These are phyloP conservation scores for Euplexia lucipara DNA, from an alignment of 2,888 invertebrate species.

Conservation along the genomic window DNA sequence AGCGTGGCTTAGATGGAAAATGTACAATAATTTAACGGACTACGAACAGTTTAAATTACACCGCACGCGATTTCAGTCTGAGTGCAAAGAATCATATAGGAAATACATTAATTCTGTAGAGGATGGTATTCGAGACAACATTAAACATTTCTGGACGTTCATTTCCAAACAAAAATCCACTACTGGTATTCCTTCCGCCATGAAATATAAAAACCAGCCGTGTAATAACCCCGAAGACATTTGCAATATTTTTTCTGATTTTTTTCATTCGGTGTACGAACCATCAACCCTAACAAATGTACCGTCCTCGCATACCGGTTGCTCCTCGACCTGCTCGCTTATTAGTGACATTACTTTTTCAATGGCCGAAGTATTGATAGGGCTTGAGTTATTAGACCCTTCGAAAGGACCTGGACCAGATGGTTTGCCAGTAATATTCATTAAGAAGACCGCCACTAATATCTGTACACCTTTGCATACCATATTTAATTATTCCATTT, in stretches of 20 bases:
- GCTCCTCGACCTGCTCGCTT: background rate
- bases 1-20: too few species aligned
- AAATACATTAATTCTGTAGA: conserved; percentile 10
- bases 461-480: background rate
- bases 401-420: background rate
- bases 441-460: background rate
- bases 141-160: conserved; percentile 6
- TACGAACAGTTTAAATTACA: too few species aligned
- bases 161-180: conserved; percentile 7
- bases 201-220: too few species aligned
- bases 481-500: background rate
- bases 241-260: too few species aligned
- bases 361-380: background rate
- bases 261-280: background rate
- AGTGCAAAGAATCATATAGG: conserved; percentile 6
- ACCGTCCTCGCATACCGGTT: background rate
- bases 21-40: too few species aligned
- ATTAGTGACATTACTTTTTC: background rate
- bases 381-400: background rate
- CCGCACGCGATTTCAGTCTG: background rate
- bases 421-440: background rate
- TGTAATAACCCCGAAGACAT: too few species aligned
- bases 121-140: conserved; percentile 8
- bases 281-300: background rate
- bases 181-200: background rate